phyloP scores from a whole-genome alignment of 2,888 invertebrate genomes.

The Acholoe squamosa region DNA sequence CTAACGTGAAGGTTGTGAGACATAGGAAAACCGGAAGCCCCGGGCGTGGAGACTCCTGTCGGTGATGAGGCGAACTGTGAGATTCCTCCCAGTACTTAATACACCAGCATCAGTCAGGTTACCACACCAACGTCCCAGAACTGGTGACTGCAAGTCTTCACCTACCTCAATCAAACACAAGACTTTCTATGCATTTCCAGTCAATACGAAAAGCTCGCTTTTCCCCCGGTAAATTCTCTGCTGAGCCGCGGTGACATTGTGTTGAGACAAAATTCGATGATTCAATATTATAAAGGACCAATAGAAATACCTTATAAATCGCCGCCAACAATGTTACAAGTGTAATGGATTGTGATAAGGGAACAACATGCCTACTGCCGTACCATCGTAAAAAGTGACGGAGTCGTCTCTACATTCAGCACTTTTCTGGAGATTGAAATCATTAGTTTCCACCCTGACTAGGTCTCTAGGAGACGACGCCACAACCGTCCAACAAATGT shows the following conservation, averaged over 20 bases:
- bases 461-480: not conserved
- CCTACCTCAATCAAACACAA: not conserved
- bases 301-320: no score
- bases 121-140: conserved; percentile 34
- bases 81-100: not conserved
- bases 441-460: not conserved
- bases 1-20: not conserved
- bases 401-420: not conserved
- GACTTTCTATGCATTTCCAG: no score
- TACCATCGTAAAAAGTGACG: conserved; percentile 19
- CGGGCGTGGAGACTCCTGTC: not conserved
- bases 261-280: no score
- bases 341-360: no score
- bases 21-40: conserved; percentile 32
- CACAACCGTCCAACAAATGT: not conserved
- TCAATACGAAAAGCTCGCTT: no score
- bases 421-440: conserved; percentile 4
- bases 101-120: not conserved
- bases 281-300: no score
- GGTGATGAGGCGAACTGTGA: not conserved
- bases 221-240: no score
- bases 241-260: no score
- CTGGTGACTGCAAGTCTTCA: not conserved
- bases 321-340: no score
- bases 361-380: not conserved